Base-by-base conservation (phyloP, 30 jellyfish, hydroid and myxozoan genomes). In the Nemopilema nomurai region DNA sequence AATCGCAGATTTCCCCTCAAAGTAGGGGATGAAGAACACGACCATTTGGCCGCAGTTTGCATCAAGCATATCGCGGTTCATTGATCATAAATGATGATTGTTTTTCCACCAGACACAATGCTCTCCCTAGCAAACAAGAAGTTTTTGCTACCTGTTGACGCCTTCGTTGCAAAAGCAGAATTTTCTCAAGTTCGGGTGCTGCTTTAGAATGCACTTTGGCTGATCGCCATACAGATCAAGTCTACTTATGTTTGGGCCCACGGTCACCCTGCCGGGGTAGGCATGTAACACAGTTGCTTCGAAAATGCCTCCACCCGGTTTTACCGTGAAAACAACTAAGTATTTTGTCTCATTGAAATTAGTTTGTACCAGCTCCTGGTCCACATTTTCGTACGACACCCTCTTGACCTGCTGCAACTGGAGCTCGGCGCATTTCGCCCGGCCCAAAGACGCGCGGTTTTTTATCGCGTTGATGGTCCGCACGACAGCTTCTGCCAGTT, bases 141-240 rank as follows among this genome's bases (percentile, higher is more conserved):
- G n/a, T n/a, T n/a, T 41, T 41, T 3, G 13, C 13, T 41, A 41
- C 57, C 6, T 41, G 57, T 41, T 41, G 13, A 13, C 13, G 57
- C 57, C 13, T 23, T 74, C 49, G 28, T 20, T 80, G 66, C 96
- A 89, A 64, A 17, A 80, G 68, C 96, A 89, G 67, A 80, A 89
- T 41, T 81, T 81, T 16, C 96, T 71, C 62, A 89, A 74, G 74
- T 65, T 74, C 3, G 96, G 96, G 30, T 76, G 68, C 20, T 76
- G 70, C 0, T 74, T 41, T 0, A 41, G 16, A 3, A 89, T 81
- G 33, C 96, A 89, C 16, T 19, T 50, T 51, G 96, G 82, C 50
- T 89, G 96, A 49, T 73, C 50, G 1, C 92, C 92, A 67, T 89
- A 89, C 71, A 80, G 30, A 66, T 89, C 83, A n/a, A 81, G 71